These are phyloP conservation scores for Cryptotermes secundus DNA, from an alignment of 1,140 invertebrate genomes.

Conservation along the genomic window DNA sequence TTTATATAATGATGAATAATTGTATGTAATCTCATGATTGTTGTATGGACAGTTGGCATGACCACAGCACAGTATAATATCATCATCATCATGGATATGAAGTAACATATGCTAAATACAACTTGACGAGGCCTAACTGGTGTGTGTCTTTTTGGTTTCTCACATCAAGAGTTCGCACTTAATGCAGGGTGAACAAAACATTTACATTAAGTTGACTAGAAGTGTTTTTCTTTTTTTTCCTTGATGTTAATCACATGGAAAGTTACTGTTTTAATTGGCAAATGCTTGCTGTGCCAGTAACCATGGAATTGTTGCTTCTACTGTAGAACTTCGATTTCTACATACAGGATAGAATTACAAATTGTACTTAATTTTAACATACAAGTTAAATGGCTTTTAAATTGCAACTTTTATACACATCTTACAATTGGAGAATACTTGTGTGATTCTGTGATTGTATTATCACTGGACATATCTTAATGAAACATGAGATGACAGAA, in stretches of 20 bases:
- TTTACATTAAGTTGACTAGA: not conserved
- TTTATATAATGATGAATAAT: conserved; percentile 20
- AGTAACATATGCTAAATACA: conserved; percentile 17
- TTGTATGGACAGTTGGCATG: not conserved
- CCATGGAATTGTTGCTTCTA: not conserved
- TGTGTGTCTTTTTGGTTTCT: not conserved
- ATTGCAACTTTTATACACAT: too few relatives aligned
- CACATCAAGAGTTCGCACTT: not conserved
- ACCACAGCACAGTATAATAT: not conserved
- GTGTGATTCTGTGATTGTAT: not conserved
- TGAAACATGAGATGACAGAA: not conserved
- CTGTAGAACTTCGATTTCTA: not conserved
- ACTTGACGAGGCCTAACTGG: conserved; percentile 21
- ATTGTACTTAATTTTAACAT: not conserved
- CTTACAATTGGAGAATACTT: too few relatives aligned
- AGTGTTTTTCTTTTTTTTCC: not conserved
- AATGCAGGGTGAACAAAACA: not conserved
- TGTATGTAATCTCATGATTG: conserved; percentile 31
- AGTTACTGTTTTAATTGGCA: not conserved
- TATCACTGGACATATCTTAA: not conserved
- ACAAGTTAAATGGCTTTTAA: too few relatives aligned
- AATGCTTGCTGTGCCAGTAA: not conserved
- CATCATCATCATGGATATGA: not conserved
- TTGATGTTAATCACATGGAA: not conserved
- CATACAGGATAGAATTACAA: not conserved